Base-by-base conservation (phyloP, 2,888 invertebrate genomes). In the Ochropleura leucogaster region DNA sequence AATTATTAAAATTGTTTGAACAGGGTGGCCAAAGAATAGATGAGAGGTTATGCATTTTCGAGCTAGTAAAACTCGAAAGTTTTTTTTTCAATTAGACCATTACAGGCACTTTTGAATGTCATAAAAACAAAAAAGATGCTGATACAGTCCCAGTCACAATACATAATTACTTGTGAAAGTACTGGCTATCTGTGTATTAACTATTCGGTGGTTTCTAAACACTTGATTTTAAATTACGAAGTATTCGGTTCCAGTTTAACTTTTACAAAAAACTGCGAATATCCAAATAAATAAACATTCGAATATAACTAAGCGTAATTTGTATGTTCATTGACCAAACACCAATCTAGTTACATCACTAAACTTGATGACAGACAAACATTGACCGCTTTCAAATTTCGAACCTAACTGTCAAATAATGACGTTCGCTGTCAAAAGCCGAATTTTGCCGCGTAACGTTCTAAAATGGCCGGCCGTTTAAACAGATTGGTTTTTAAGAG, bases 401-500 rank as follows among this genome's bases (percentile, higher is more conserved):
- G 53, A 68, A 77, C 53, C 8, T 60, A 72, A 77, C 66, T 75
- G 72, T 70, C 73, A 82, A 69, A 65, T 73, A 74, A 84, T 72
- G 81, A 84, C 64, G 62, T 76, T 74, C 20, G 51, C 77, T 76
- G 77, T 79, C 69, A 68, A 78, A 74, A 30, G 18, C 4, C 8
- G 12, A 57, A 73, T 73, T 73, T 68, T 75, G 80, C 77, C 60
- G 64, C 66, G 85, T 85, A 85, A 85, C 20, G 65, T 20, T 73
- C 64, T n/a, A 73, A 83, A 82, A 85, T 82, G 73, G 74, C 30
- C 12, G 62, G 49, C 51, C 53, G 57, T 77, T 77, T 42, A 72
- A 83, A 60, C 63, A 76, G 66, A 87, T 87, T 74, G 74, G 69
- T 72, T 85, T 75, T 73, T 64, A 75, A 73, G 74, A 74, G 74